Conservation (phyloP, 2,797 vertebrate species). For the Phrynocephalus guinanensis region DNA sequence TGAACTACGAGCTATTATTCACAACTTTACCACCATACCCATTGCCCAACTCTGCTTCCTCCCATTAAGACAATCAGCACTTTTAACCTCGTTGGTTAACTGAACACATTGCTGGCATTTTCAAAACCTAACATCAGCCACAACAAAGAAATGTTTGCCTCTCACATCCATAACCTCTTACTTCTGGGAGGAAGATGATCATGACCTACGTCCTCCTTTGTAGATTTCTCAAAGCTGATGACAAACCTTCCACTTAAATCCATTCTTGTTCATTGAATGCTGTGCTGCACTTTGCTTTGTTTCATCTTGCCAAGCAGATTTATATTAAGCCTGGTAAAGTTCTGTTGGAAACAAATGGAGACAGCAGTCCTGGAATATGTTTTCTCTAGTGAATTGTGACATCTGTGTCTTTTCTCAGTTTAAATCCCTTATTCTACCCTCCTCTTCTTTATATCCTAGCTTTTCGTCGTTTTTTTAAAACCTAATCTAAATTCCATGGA, state of each 20-base stretch:
- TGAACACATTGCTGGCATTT: neutral
- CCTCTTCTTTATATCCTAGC: constrained; percentile 19
- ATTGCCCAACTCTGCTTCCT: neutral
- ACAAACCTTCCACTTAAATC: constrained; percentile 10
- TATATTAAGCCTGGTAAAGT: constrained; percentile 37
- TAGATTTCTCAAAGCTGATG: constrained; percentile 20
- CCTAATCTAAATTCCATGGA: constrained; percentile 3
- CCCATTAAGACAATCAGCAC: neutral
- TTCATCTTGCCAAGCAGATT: constrained; percentile 40
- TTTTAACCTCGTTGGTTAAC: neutral
- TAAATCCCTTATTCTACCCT: constrained; percentile 10
- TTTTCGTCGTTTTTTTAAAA: neutral
- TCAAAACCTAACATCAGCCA: neutral
- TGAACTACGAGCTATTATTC: neutral
- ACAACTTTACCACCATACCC: neutral
- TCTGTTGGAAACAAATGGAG: constrained; percentile 23
- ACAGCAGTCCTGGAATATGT: constrained; percentile 20
- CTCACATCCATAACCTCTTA: neutral
- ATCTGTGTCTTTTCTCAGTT: neutral
- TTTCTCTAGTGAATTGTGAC: constrained; percentile 28
- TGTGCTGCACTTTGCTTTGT: constrained; percentile 18
- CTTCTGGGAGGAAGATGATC: neutral
- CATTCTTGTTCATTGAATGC: neutral
- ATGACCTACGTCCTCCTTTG: constrained; percentile 26
- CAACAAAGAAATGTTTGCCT: neutral